phyloP scores from a whole-genome alignment of 2,888 invertebrate genomes.

The Graphium colonna region DNA sequence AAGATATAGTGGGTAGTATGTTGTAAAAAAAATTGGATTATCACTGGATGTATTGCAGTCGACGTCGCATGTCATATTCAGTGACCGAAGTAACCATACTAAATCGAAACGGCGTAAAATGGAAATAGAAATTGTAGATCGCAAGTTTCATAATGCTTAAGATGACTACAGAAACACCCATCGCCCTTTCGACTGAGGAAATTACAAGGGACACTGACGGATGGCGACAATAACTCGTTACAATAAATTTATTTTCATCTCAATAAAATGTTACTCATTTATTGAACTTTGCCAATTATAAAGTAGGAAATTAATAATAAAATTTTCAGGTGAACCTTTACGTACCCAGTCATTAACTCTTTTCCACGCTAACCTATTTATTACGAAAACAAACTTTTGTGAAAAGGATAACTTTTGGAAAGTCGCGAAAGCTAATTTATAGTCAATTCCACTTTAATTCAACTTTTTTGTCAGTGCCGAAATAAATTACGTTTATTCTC shows the following conservation, averaged over 20 bases:
- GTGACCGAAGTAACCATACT: conserved; percentile 3
- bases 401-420: conserved; percentile 15
- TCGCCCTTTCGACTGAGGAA: conserved; percentile 58
- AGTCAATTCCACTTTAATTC: conserved; percentile 20
- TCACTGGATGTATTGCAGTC: conserved; percentile 30
- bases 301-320: background rate
- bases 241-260: conserved; percentile 32
- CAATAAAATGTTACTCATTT: background rate
- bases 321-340: conserved; percentile 5
- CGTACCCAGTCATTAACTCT: conserved; percentile 9
- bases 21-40: too few species aligned
- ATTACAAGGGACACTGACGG: conserved; percentile 71
- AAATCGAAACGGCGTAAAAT: conserved; percentile 27
- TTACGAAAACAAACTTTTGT: conserved; percentile 17
- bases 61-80: conserved; percentile 20
- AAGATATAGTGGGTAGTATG: too few species aligned
- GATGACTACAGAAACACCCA: conserved; percentile 65
- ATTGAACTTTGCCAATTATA: conserved; percentile 6
- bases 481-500: conserved; percentile 1
- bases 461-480: conserved; percentile 12
- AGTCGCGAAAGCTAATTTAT: conserved; percentile 23
- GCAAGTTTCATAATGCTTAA: conserved; percentile 47
- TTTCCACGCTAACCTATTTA: conserved; percentile 12
- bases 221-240: conserved; percentile 67
- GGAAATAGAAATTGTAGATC: conserved; percentile 32